A percentile compares a stretch with the other conserved stretches of the same genome.
These are phyloP conservation scores for Pseudomugil gertrudae DNA, from an alignment of 2,797 vertebrate genomes.

Conservation along the genomic window DNA sequence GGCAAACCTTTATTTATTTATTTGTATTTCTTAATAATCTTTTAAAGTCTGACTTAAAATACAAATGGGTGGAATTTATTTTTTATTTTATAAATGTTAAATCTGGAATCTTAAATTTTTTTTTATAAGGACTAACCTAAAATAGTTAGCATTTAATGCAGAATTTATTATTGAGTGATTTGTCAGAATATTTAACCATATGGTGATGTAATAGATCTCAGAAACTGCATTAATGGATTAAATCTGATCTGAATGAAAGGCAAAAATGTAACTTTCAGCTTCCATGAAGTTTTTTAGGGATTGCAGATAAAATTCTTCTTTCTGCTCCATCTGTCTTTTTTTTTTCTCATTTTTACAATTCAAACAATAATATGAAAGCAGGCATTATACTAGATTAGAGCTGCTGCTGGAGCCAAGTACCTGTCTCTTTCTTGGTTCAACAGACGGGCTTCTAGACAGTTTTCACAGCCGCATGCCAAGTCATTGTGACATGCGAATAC, in stretches of 20 bases:
- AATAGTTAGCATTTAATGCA: too few species aligned
- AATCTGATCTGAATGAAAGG: slow-evolving; percentile 12
- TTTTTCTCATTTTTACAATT: slow-evolving; percentile 15
- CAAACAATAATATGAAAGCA: slow-evolving; percentile 32
- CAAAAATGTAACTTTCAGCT: slow-evolving; percentile 26
- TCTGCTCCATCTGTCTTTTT: slow-evolving; percentile 9
- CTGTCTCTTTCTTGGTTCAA: slow-evolving; percentile 9
- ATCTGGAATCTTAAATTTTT: too few species aligned
- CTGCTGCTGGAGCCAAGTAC: slow-evolving; percentile 10
- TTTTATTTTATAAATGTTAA: too few species aligned
- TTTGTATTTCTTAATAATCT: too few species aligned
- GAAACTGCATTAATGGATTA: too few species aligned
- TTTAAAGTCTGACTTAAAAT: too few species aligned
- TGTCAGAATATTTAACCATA: too few species aligned
- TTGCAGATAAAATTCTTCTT: slow-evolving; percentile 29
- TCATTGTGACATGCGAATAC: slow-evolving; percentile 21
- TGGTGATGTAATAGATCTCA: too few species aligned
- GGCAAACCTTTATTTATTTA: too few species aligned
- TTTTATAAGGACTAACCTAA: too few species aligned
- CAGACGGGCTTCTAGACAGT: slow-evolving; percentile 14
- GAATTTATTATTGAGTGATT: too few species aligned
- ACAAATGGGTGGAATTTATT: too few species aligned
- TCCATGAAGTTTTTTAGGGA: slow-evolving; percentile 24
- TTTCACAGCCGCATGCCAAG: slow-evolving; percentile 17
- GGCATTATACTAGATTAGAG: slow-evolving; percentile 35